Conservation (phyloP, 2,797 vertebrate genomes). For the Siniperca scherzeri region DNA sequence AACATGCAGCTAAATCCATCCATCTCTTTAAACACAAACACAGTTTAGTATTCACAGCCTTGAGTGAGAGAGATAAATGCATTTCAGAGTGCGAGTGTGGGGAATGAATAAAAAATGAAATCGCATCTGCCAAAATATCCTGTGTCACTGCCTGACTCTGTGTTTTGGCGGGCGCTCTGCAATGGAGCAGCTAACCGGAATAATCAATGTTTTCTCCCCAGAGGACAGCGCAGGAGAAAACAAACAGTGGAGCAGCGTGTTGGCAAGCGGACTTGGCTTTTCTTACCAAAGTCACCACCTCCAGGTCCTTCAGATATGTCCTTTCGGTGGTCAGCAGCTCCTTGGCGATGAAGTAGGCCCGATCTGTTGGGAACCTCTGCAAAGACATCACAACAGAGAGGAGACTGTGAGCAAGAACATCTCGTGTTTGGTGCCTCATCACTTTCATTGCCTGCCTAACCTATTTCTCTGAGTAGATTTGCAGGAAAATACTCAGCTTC, state of each 20-base stretch:
- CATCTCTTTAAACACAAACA: slow-evolving; percentile 55
- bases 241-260: slow-evolving; percentile 32
- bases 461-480: slow-evolving; percentile 30
- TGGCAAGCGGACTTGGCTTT: background rate
- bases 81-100: slow-evolving; percentile 53
- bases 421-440: slow-evolving; percentile 3
- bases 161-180: slow-evolving; percentile 57
- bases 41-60: slow-evolving; percentile 72
- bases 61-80: slow-evolving; percentile 66
- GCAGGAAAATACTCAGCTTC: slow-evolving; percentile 42
- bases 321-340: slow-evolving; percentile 94
- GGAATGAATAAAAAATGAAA: slow-evolving; percentile 66
- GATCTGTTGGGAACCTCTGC: slow-evolving; percentile 94
- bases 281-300: slow-evolving; percentile 95
- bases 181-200: slow-evolving; percentile 65
- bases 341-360: slow-evolving; percentile 96
- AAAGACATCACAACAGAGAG: slow-evolving; percentile 45
- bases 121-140: slow-evolving; percentile 66
- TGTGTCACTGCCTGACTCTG: slow-evolving; percentile 57
- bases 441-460: slow-evolving; percentile 18
- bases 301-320: slow-evolving; percentile 96
- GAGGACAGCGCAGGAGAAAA: slow-evolving; percentile 45
- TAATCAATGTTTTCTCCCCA: slow-evolving; percentile 73
- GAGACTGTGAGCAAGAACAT: slow-evolving; percentile 21
- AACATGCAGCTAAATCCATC: slow-evolving; percentile 40